Conservation (phyloP, 2,888 invertebrate genomes). For the Andrena flavipes region DNA sequence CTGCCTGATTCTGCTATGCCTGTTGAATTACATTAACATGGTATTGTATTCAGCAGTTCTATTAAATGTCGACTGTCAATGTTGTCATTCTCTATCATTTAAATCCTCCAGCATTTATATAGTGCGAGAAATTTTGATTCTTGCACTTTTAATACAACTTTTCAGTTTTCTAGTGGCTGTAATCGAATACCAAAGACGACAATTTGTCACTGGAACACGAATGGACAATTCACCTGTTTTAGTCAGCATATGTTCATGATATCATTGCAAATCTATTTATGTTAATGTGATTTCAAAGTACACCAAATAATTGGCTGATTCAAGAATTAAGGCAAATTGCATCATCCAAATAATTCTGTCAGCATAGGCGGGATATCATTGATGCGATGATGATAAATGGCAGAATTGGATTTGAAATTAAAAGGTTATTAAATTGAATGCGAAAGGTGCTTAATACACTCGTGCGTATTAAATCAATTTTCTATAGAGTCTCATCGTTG, state of each 20-base stretch:
- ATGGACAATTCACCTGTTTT: not conserved
- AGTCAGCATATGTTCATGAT: not conserved
- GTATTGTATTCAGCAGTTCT: no score
- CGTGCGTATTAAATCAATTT: not conserved
- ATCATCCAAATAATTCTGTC: conserved; percentile 3
- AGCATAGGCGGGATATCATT: not conserved
- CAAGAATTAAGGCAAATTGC: not conserved
- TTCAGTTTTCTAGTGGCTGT: no score
- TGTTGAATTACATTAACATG: no score
- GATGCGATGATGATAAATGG: not conserved
- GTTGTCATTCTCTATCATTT: no score
- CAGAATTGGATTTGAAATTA: conserved; percentile 19
- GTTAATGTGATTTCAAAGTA: conserved; percentile 2
- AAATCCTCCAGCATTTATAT: no score
- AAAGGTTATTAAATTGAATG: not conserved
- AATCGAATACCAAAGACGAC: not conserved
- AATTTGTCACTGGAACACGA: not conserved
- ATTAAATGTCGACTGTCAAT: no score
- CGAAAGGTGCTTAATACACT: no score
- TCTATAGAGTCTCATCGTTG: not conserved
- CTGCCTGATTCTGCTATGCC: no score
- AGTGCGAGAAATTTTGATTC: no score
- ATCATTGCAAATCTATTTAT: not conserved
- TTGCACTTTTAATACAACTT: no score
- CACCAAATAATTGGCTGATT: not conserved